Evolutionary conservation across 1,140 invertebrate species (phyloP).

Genomic region (Heterodera carotae): DNA sequence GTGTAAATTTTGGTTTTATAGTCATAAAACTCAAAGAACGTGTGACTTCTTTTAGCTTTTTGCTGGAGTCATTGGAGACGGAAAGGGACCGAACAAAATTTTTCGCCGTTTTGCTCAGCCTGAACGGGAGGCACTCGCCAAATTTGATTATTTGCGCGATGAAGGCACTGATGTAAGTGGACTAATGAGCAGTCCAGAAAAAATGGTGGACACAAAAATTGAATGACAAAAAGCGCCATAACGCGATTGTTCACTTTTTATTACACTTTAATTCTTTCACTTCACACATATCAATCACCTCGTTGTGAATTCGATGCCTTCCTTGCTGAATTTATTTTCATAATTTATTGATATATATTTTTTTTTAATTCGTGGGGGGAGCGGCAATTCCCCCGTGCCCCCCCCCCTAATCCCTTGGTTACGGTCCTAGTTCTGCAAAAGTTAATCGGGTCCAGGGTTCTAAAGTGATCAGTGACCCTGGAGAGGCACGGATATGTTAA

Average conservation of each 20-base stretch:
- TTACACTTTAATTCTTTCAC: not conserved
- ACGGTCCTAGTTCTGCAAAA: no score
- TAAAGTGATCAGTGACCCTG: no score
- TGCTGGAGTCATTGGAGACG: not conserved
- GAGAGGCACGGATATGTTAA: no score
- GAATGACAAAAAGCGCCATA: not conserved
- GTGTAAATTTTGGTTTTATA: not conserved
- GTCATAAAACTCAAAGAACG: not conserved
- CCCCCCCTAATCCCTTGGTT: no score
- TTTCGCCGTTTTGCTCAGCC: constrained; percentile 6
- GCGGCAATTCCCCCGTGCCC: no score
- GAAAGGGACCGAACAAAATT: not conserved
- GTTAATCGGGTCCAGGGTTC: no score
- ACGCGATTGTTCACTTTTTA: not conserved
- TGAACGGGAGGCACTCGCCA: constrained; percentile 10
- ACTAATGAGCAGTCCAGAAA: constrained; percentile 15
- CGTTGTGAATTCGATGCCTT: not conserved
- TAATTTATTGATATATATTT: no score
- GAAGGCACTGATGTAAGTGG: constrained; percentile 9
- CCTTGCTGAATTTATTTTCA: not conserved
- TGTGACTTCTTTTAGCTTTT: not conserved
- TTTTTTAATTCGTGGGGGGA: no score
- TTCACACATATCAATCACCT: not conserved
- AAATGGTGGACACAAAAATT: not conserved
- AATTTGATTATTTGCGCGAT: constrained; percentile 13